phyloP scores from a whole-genome alignment of 2,113 vertebrate species.

The Pelobates fuscus region DNA sequence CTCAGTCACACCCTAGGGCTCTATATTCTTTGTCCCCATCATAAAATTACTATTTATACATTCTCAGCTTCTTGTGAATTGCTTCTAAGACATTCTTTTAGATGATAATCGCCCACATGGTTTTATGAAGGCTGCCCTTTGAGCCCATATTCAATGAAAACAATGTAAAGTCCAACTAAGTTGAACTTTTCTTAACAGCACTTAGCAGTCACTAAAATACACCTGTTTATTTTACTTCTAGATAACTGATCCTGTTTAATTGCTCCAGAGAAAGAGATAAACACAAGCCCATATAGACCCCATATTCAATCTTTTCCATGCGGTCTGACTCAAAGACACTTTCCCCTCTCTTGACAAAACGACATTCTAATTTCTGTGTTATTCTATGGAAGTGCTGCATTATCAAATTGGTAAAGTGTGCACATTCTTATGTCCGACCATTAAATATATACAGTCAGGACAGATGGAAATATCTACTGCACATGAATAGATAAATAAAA shows the following conservation, averaged over 20 bases:
- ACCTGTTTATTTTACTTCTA: slow-evolving; percentile 3
- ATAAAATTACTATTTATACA: neutral
- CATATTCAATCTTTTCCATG: no score
- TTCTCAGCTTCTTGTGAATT: neutral
- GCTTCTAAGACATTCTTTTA: slow-evolving; percentile 2
- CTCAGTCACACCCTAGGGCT: neutral
- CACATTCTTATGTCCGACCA: no score
- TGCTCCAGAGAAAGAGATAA: slow-evolving; percentile 4
- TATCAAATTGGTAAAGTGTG: no score
- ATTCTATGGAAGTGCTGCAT: no score
- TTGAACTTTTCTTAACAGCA: slow-evolving; percentile 34
- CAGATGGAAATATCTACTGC: no score
- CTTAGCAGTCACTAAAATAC: neutral
- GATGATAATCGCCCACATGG: neutral
- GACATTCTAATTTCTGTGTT: no score
- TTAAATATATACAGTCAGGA: no score
- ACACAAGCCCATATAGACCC: no score
- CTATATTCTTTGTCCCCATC: neutral
- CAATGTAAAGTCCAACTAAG: slow-evolving; percentile 40
- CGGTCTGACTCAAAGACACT: no score
- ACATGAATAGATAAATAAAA: no score
- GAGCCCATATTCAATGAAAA: slow-evolving; percentile 25
- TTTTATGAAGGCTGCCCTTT: slow-evolving; percentile 27
- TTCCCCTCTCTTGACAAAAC: no score
- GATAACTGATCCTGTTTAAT: neutral